phyloP scores from a whole-genome alignment of 1,140 invertebrate species.

The Nixonia krombeini region DNA sequence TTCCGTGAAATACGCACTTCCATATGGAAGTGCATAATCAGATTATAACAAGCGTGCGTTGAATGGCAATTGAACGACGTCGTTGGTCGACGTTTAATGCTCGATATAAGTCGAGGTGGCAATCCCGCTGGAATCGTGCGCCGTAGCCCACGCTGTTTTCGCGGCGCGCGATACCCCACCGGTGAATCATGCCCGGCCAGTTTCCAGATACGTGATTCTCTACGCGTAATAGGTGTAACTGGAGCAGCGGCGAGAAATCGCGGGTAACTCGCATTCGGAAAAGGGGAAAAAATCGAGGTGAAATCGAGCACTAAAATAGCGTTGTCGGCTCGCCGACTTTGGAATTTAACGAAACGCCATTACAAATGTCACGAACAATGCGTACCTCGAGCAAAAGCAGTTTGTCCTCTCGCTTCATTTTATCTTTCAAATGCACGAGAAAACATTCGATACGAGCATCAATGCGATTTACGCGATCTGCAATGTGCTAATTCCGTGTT shows the following conservation, averaged over 20 bases:
- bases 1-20: background rate
- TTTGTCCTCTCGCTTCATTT: no score
- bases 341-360: no score
- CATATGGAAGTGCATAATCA: conserved; percentile 1
- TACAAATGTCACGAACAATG: no score
- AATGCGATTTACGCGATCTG: no score
- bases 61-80: conserved; percentile 5
- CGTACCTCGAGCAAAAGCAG: no score
- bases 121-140: conserved; percentile 26
- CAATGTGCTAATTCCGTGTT: no score
- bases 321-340: no score
- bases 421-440: no score
- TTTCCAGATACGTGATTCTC: conserved; percentile 35
- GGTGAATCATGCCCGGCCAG: conserved; percentile 57
- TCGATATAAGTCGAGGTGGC: conserved; percentile 16
- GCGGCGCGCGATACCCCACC: conserved; percentile 50
- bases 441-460: no score
- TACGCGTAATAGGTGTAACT: conserved; percentile 39
- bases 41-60: background rate
- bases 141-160: conserved; percentile 37
- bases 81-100: conserved; percentile 20
- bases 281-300: conserved; percentile 40
- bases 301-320: no score
- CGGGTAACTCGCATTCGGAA: conserved; percentile 39
- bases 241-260: conserved; percentile 53